phyloP scores from a whole-genome alignment of 2,888 invertebrate genomes.

The Tubiluchus corallicola region DNA sequence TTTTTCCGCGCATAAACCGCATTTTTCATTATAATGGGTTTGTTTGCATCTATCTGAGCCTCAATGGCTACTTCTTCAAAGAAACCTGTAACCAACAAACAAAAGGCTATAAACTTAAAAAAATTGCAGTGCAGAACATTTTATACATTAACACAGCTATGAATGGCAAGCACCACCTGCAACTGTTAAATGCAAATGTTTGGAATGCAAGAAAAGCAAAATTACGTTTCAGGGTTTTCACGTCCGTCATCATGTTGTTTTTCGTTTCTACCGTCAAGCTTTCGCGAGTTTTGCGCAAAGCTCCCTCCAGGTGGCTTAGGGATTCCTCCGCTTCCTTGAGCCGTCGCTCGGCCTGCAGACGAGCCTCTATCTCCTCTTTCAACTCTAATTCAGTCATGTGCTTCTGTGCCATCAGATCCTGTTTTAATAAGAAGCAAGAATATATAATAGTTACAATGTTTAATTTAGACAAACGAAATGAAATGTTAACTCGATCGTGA shows the following conservation, averaged over 20 bases:
- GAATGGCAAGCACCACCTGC: no score
- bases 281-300: constrained; percentile 24
- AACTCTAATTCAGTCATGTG: constrained; percentile 31
- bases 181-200: no score
- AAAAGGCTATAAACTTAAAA: constrained; percentile 5
- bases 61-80: constrained; percentile 33
- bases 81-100: constrained; percentile 24
- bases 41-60: constrained; percentile 29
- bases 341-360: constrained; percentile 29
- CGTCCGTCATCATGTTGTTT: constrained; percentile 32
- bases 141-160: constrained; percentile 8
- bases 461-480: background rate
- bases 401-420: constrained; percentile 31
- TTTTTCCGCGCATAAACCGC: constrained; percentile 27
- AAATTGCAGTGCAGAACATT: constrained; percentile 10
- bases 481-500: background rate
- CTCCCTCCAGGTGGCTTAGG: constrained; percentile 27
- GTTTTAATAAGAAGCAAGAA: constrained; percentile 12
- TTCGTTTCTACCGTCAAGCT: constrained; percentile 22
- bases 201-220: background rate
- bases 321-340: constrained; percentile 27
- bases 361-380: constrained; percentile 31
- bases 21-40: constrained; percentile 28
- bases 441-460: constrained; percentile 7
- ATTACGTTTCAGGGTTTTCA: constrained; percentile 30